phyloP scores from a whole-genome alignment of 2,888 invertebrate species.

The Aelia acuminata region DNA sequence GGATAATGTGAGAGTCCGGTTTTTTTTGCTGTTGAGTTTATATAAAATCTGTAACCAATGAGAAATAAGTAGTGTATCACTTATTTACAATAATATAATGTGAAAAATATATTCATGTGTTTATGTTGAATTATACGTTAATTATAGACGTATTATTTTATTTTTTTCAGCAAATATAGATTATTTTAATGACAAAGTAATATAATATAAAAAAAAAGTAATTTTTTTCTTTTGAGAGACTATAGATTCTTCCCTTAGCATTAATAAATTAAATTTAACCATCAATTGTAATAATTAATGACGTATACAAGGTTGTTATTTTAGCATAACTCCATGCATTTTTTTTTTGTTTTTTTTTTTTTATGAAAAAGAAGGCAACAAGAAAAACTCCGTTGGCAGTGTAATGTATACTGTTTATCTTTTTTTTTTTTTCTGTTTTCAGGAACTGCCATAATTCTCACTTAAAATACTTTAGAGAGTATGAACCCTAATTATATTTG shows the following conservation, averaged over 20 bases:
- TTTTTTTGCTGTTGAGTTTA: no score
- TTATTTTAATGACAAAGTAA: no score
- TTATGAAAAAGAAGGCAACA: slow-evolving; percentile 3
- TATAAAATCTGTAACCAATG: no score
- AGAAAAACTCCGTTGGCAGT: background rate
- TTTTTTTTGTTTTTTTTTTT: background rate
- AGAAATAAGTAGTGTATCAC: no score
- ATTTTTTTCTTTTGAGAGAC: no score
- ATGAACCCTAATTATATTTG: slow-evolving; percentile 9
- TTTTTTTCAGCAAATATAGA: no score
- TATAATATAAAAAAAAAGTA: no score
- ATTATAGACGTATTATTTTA: no score
- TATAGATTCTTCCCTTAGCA: background rate
- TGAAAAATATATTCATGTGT: no score
- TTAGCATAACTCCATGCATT: background rate
- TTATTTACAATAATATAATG: no score
- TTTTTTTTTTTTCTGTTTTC: background rate
- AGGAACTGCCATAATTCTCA: slow-evolving; percentile 26
- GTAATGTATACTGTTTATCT: slow-evolving; percentile 19
- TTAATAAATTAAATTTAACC: background rate
- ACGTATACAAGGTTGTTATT: background rate
- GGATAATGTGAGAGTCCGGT: no score
- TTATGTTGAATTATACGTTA: no score
- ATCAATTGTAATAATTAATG: background rate
- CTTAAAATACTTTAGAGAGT: slow-evolving; percentile 16